phyloP scores from a whole-genome alignment of 1,140 invertebrate genomes.

The Thrips palmi region DNA sequence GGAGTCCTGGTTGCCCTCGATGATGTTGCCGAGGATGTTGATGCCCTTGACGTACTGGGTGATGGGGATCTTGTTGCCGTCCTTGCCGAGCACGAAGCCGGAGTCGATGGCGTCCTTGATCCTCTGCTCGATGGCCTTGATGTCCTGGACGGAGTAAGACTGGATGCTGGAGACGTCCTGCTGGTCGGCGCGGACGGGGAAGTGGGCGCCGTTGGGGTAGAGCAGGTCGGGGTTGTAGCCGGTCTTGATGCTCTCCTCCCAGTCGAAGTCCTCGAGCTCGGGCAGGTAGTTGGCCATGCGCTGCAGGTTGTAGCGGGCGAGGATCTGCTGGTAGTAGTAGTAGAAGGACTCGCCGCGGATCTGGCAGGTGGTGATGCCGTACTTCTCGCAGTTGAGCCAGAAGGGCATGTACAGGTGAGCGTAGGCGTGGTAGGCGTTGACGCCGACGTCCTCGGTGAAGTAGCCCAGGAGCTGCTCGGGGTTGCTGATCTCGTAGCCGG shows the following conservation, averaged over 20 bases:
- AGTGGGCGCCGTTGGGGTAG: no score
- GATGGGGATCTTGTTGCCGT: no score
- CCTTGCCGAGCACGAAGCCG: slow-evolving; percentile 35
- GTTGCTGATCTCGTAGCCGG: no score
- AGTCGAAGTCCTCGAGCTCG: slow-evolving; percentile 35
- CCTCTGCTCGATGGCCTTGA: slow-evolving; percentile 33
- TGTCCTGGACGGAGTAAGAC: slow-evolving; percentile 24
- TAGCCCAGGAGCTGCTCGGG: slow-evolving; percentile 42
- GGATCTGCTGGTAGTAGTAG: slow-evolving; percentile 35
- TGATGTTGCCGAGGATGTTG: slow-evolving; percentile 28
- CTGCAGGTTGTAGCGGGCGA: slow-evolving; percentile 46
- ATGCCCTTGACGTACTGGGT: slow-evolving; percentile 30
- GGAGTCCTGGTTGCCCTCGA: slow-evolving; percentile 30
- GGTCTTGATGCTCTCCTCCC: slow-evolving; percentile 28
- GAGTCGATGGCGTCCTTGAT: slow-evolving; percentile 41
- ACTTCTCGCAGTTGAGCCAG: slow-evolving; percentile 34
- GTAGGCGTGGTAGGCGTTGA: slow-evolving; percentile 51
- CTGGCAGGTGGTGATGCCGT: slow-evolving; percentile 29
- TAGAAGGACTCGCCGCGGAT: slow-evolving; percentile 42
- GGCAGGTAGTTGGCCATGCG: slow-evolving; percentile 39
- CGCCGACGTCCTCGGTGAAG: slow-evolving; percentile 50
- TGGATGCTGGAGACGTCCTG: slow-evolving; percentile 32
- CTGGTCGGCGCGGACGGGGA: slow-evolving; percentile 33
- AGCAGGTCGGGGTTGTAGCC: slow-evolving; percentile 32
- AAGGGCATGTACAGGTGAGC: slow-evolving; percentile 38